These are phyloP conservation scores for Castor canadensis DNA, from an alignment of 2,113 vertebrate genomes.

Conservation along the genomic window DNA sequence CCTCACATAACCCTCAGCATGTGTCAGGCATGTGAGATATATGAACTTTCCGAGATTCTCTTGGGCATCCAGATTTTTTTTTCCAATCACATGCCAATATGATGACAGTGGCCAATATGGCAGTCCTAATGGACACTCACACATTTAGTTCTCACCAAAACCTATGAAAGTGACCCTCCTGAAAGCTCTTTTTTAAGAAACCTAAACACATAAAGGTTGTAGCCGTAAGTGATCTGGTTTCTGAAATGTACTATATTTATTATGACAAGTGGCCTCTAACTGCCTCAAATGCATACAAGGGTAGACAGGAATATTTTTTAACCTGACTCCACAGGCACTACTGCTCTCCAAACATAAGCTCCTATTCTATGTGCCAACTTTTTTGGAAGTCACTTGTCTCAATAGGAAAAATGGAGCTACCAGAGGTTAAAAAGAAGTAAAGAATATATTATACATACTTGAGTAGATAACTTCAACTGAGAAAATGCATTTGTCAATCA, in stretches of 20 bases:
- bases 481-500: background rate
- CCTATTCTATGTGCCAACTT: too few species aligned
- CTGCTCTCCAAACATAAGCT: background rate
- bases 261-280: background rate
- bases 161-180: background rate
- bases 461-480: background rate
- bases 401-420: background rate
- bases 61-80: background rate
- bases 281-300: background rate
- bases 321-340: too few species aligned
- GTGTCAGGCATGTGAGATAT: background rate
- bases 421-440: background rate
- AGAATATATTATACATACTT: background rate
- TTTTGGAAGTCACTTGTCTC: background rate
- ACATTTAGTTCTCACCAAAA: background rate
- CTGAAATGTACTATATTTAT: background rate
- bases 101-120: background rate
- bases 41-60: background rate
- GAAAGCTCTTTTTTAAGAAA: background rate
- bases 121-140: rapidly evolving
- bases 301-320: background rate
- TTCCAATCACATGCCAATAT: background rate
- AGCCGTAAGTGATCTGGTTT: background rate
- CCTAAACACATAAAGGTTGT: background rate
- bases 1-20: background rate